These are phyloP conservation scores for Brachionus rotundiformis DNA, from an alignment of 1,140 invertebrate genomes.

Conservation along the genomic window DNA sequence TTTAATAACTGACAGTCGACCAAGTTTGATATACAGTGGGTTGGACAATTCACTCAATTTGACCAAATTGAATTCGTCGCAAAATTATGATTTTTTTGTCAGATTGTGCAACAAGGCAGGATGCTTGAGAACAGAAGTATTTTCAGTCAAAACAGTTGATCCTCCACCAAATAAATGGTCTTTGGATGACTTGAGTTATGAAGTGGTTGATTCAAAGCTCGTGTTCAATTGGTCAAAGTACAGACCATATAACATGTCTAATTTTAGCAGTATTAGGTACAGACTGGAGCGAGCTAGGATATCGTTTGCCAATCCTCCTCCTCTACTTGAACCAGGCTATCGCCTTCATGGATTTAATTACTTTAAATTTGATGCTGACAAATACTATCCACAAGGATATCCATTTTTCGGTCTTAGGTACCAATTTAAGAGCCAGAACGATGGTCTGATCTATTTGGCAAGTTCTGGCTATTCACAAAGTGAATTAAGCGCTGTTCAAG, in stretches of 20 bases:
- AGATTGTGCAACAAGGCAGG: constrained; percentile 60
- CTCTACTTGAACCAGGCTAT: background rate
- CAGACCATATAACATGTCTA: background rate
- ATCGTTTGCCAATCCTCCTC: constrained; percentile 18
- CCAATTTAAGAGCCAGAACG: background rate
- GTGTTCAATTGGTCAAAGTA: constrained; percentile 25
- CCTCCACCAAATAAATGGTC: constrained; percentile 39
- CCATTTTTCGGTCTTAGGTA: constrained; percentile 31
- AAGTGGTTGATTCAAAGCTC: background rate
- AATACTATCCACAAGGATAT: constrained; percentile 37
- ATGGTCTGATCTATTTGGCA: constrained; percentile 30
- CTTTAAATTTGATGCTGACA: background rate
- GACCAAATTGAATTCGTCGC: constrained; percentile 56
- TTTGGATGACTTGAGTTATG: background rate
- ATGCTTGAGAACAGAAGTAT: constrained; percentile 60
- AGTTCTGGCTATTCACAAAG: constrained; percentile 36
- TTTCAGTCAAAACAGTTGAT: constrained; percentile 55
- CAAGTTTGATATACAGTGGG: background rate
- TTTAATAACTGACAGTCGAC: background rate
- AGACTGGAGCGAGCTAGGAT: background rate
- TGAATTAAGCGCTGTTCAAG: background rate
- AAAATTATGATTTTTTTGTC: constrained; percentile 57
- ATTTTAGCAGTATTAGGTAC: background rate
- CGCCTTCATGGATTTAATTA: constrained; percentile 46
- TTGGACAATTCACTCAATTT: constrained; percentile 51